Evolutionary conservation across 2,113 vertebrate genomes (phyloP).

Genomic region (Elephas maximus): DNA sequence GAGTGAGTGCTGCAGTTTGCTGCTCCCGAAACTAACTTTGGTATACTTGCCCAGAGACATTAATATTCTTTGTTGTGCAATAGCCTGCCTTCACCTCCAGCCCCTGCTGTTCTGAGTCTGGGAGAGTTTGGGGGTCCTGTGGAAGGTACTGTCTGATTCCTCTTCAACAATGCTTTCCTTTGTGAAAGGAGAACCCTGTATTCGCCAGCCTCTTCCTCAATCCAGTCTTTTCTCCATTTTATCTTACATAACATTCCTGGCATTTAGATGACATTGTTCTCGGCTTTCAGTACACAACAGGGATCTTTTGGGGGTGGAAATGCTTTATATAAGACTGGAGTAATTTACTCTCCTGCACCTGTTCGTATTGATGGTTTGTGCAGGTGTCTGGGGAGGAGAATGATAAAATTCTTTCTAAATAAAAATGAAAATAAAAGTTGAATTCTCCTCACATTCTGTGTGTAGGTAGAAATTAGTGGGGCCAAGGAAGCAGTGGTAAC

Average conservation of each 20-base stretch:
- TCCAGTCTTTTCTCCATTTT: neutral
- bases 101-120: no score
- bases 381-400: neutral
- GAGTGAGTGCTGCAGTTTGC: neutral
- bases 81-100: neutral
- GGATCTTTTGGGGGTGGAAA: neutral
- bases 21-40: neutral
- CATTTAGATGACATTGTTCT: neutral
- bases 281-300: neutral
- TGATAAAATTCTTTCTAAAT: neutral
- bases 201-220: neutral
- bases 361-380: neutral
- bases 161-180: neutral
- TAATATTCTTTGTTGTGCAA: neutral
- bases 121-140: neutral
- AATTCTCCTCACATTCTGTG: neutral
- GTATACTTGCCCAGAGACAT: neutral
- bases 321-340: neutral
- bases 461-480: accelerated
- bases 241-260: neutral
- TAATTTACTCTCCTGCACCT: neutral
- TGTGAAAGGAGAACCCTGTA: neutral
- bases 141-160: neutral
- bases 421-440: neutral
- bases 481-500: neutral